These are phyloP conservation scores for Limnephilus lunatus DNA, from an alignment of 2,888 invertebrate species.

Conservation along the genomic window DNA sequence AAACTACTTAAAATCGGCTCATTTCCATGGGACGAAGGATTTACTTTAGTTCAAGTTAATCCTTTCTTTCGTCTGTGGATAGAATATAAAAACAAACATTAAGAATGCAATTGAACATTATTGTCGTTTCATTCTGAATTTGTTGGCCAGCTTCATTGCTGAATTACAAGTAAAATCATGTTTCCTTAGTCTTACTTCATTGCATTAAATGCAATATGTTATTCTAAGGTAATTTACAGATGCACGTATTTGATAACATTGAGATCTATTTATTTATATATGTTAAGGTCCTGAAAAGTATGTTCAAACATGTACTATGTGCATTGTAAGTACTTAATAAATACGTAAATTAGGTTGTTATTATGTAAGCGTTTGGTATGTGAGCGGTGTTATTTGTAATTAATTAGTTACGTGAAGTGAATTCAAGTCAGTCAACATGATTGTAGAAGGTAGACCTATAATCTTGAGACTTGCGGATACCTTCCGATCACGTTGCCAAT, in stretches of 20 bases:
- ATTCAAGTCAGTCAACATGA: neutral
- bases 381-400: neutral
- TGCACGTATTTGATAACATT: conserved; percentile 29
- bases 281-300: conserved; percentile 34
- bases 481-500: neutral
- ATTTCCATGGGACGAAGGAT: neutral
- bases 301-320: neutral
- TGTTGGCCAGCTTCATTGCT: neutral
- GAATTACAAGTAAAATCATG: neutral
- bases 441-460: neutral
- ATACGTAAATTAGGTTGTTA: neutral
- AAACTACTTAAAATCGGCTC: neutral
- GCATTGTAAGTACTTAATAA: neutral
- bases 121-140: neutral
- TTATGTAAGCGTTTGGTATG: neutral
- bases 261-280: conserved; percentile 23
- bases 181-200: neutral
- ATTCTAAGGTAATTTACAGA: neutral
- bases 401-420: neutral
- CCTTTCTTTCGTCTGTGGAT: neutral
- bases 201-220: neutral
- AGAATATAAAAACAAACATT: neutral
- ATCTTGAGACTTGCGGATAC: neutral
- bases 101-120: neutral
- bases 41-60: neutral